Evolutionary conservation across 2,888 invertebrate genomes (phyloP).

Genomic region (Listrodromus nycthemerus): DNA sequence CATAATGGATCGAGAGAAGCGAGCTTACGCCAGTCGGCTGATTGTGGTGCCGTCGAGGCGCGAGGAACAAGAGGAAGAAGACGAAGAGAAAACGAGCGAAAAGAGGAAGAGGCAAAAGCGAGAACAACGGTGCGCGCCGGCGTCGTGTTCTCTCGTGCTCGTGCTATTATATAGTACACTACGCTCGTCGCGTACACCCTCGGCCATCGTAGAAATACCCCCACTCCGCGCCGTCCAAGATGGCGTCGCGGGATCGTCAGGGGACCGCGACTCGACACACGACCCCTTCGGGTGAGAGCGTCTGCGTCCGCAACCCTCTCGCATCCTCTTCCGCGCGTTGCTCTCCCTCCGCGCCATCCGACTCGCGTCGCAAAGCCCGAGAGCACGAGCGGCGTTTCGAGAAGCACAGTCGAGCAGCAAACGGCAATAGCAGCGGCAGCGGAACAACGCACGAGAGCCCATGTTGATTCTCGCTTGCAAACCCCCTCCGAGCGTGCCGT

Average conservation of each 20-base stretch:
- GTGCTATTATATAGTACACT: constrained; percentile 17
- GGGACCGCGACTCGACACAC: constrained; percentile 3
- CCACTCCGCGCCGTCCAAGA: not conserved
- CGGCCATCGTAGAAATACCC: not conserved
- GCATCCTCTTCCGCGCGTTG: constrained; percentile 23
- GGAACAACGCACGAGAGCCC: constrained; percentile 41
- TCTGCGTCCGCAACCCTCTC: constrained; percentile 24
- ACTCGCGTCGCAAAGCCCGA: not conserved
- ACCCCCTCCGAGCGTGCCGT: constrained; percentile 24
- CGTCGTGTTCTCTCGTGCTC: constrained; percentile 16
- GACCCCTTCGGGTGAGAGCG: constrained; percentile 31
- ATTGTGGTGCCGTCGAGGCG: not conserved
- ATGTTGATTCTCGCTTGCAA: constrained; percentile 27
- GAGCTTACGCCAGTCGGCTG: not conserved
- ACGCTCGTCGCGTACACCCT: not conserved
- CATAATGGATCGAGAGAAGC: constrained; percentile 8
- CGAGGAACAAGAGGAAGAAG: not conserved
- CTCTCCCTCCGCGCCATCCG: constrained; percentile 1
- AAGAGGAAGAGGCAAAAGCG: not conserved
- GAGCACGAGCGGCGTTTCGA: constrained; percentile 49
- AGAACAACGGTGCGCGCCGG: constrained; percentile 25
- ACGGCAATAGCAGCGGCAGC: constrained; percentile 18
- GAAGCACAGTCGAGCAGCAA: constrained; percentile 23
- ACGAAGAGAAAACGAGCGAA: not conserved
- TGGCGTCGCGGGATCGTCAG: not conserved